phyloP scores from a whole-genome alignment of 2,113 vertebrate genomes.

The Sclerurus mexicanus region DNA sequence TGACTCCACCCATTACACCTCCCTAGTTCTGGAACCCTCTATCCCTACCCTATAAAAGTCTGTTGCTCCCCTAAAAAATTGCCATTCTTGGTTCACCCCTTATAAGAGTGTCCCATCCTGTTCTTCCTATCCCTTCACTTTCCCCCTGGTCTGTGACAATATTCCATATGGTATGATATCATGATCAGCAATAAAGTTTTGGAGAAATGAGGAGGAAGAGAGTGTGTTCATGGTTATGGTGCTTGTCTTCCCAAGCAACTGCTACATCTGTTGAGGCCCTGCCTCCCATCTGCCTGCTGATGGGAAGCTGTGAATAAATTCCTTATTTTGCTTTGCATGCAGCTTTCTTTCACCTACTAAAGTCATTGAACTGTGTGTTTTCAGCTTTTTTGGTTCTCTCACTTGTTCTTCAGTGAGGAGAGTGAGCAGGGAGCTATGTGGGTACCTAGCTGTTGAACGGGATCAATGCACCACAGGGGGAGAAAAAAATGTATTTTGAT shows the following conservation, averaged over 20 bases:
- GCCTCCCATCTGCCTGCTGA: background rate
- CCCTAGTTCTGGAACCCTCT: no score
- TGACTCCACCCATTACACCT: no score
- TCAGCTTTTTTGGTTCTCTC: background rate
- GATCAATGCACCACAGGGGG: rapidly evolving
- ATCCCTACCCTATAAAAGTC: no score
- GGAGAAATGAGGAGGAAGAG: background rate
- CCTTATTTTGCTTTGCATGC: background rate
- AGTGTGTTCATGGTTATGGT: background rate
- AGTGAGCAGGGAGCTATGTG: background rate
- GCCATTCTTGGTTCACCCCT: no score
- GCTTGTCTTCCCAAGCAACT: background rate
- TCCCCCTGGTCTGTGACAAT: no score
- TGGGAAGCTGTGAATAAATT: background rate
- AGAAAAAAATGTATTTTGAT: background rate
- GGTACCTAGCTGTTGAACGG: background rate
- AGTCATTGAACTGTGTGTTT: background rate
- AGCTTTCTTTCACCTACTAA: background rate
- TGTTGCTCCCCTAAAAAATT: no score
- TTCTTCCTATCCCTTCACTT: no score
- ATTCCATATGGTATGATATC: background rate
- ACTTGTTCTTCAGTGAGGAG: background rate
- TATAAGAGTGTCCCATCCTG: no score
- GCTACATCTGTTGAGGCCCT: background rate
- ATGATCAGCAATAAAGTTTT: background rate